Evolutionary conservation across 2,113 vertebrate genomes (phyloP).

Genomic region (Nipponia nippon): DNA sequence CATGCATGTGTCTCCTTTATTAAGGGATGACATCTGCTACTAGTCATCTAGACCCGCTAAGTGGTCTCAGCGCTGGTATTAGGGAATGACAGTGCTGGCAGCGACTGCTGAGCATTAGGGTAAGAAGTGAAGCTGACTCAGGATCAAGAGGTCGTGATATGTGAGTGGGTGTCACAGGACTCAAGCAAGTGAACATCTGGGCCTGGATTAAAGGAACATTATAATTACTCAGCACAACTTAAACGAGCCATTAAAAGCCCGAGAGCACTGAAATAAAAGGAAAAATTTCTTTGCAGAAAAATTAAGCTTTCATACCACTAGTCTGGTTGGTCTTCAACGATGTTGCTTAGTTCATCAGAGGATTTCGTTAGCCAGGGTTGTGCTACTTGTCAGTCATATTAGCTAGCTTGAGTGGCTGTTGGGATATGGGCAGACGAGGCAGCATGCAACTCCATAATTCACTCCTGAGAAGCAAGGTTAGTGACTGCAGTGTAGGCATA

Average conservation of each 20-base stretch:
- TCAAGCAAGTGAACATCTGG: neutral
- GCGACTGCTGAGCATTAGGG: neutral
- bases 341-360: neutral
- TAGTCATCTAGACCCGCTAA: neutral
- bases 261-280: neutral
- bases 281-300: neutral
- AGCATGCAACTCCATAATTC: neutral
- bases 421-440: neutral
- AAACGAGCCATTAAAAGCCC: neutral
- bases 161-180: neutral
- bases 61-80: neutral
- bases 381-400: neutral
- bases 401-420: neutral
- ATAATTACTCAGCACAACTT: conserved; percentile 32
- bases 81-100: neutral
- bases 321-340: neutral
- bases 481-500: neutral
- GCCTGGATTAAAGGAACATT: neutral
- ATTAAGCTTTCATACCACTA: neutral
- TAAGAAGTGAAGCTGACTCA: neutral
- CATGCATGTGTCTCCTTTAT: neutral
- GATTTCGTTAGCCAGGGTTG: neutral
- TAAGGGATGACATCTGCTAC: neutral
- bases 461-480: neutral
- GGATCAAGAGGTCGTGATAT: neutral